Base-by-base conservation (phyloP, 2,888 invertebrate genomes). In the Apodemia hepburni region DNA sequence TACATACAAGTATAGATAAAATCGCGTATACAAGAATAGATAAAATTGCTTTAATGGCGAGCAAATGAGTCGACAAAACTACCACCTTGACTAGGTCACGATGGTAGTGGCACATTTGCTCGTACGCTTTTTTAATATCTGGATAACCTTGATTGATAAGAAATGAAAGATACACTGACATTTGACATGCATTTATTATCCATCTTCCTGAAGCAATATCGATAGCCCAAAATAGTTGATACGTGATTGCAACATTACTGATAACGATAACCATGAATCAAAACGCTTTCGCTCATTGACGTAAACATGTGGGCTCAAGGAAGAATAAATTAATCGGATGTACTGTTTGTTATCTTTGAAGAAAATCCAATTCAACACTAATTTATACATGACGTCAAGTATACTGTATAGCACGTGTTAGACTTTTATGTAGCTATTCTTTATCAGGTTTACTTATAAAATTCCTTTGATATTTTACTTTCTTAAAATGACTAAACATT, bases 261-360 rank as follows among this genome's bases (percentile, higher is more conserved):
- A 61, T 54, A 35, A 38, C 18, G 35, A 17, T 61, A 9, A 27
- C 15, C 35, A 38, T n/a, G 22, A 45, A 58, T 49, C 18, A 58
- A 47, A 54, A 22, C 47, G 18, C 47, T 58, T 33, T 35, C 27
- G 58, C 47, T 33, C 54, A 61, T 18, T 22, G 51, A 54, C 45
- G 27, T 45, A 5, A 29, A 59, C 35, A 62, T 58, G 49, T 35
- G 58, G 58, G 58, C 58, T 58, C 62, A 62, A 62, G 38, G 49
- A 62, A 62, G 18, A 58, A 59, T 62, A 59, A 59, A 61, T 61
- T 47, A 61, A 33, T 58, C 58, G 15, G 33, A 47, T 35, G 22
- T 18, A 33, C 61, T 57, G 54, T 57, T 57, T 57, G 54, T 57
- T 57, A 57, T 57, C 54, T 57, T 57, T 57, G 29, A 29, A 58